A percentile compares a stretch with the other conserved stretches of the same genome.
These are phyloP conservation scores for Parasteatoda tepidariorum DNA, from an alignment of 1,140 invertebrate species.

Conservation along the genomic window DNA sequence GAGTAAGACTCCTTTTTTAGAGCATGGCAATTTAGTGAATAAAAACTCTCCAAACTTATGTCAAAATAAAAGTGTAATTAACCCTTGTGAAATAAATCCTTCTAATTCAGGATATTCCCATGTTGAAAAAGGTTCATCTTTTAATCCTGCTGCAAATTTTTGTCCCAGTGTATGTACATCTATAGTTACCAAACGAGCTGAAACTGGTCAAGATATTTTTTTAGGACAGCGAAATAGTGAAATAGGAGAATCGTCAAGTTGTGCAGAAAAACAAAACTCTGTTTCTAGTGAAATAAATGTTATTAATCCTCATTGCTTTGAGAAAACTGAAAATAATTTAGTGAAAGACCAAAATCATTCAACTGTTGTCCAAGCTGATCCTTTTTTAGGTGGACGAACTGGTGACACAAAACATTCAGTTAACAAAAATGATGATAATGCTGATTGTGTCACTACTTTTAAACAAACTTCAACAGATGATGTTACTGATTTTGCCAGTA, in stretches of 20 bases:
- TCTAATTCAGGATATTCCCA: conserved; percentile 1
- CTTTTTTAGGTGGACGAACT: conserved; percentile 54
- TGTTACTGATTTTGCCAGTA: neutral
- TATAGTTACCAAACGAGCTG: conserved; percentile 5
- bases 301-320: neutral
- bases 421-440: neutral
- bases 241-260: neutral
- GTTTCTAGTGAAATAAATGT: neutral
- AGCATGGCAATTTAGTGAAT: conserved; percentile 50
- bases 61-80: conserved; percentile 16
- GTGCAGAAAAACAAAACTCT: neutral
- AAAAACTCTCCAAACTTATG: conserved; percentile 43
- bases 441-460: neutral
- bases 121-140: neutral
- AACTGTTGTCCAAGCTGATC: conserved; percentile 1
- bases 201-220: conserved; percentile 39
- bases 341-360: neutral
- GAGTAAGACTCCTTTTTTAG: conserved; percentile 53
- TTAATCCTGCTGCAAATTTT: neutral
- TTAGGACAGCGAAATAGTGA: conserved; percentile 57
- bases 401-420: conserved; percentile 22
- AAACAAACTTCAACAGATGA: neutral
- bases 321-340: neutral
- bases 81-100: conserved; percentile 4
- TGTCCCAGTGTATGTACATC: neutral